Percentiles rank a stretch among this genome's conserved stretches.
phyloP scores from a whole-genome alignment of 1,140 invertebrate genomes.

The Eupeodes corollae region DNA sequence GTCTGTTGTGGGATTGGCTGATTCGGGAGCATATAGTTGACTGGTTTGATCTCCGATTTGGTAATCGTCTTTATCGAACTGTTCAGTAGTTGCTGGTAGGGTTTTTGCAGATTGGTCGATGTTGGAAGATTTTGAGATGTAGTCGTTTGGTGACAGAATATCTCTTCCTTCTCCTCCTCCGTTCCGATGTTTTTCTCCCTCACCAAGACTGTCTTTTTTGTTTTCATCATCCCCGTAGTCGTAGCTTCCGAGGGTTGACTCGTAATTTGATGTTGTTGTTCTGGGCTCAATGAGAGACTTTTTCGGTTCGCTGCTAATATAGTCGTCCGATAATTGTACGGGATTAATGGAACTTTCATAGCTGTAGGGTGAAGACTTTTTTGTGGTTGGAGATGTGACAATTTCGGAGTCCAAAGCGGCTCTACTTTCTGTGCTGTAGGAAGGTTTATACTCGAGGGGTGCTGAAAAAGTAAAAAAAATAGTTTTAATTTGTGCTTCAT shows the following conservation, averaged over 20 bases:
- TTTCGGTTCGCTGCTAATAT: no score
- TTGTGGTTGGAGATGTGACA: slow-evolving; percentile 5
- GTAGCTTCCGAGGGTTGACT: slow-evolving; percentile 1
- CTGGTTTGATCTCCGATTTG: slow-evolving; percentile 8
- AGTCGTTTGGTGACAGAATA: slow-evolving; percentile 5
- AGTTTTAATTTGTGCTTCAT: no score
- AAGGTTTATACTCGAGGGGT: not conserved
- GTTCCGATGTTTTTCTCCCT: slow-evolving; percentile 29
- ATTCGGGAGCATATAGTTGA: slow-evolving; percentile 1
- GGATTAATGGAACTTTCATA: no score
- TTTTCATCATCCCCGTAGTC: slow-evolving; percentile 34
- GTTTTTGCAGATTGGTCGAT: not conserved
- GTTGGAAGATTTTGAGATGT: slow-evolving; percentile 7
- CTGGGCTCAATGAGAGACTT: slow-evolving; percentile 3
- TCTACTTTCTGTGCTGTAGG: not conserved
- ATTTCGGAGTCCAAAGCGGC: not conserved
- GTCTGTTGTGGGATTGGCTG: slow-evolving; percentile 17
- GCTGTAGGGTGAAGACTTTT: slow-evolving; percentile 1
- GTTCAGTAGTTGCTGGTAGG: not conserved
- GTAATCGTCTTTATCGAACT: slow-evolving; percentile 5
- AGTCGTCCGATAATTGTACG: no score
- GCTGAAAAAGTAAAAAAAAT: not conserved
- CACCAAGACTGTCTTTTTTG: slow-evolving; percentile 35
- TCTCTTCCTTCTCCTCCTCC: slow-evolving; percentile 4
- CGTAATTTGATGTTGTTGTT: slow-evolving; percentile 3